phyloP scores from a whole-genome alignment of 2,888 invertebrate genomes.

The Deilephila porcellus region DNA sequence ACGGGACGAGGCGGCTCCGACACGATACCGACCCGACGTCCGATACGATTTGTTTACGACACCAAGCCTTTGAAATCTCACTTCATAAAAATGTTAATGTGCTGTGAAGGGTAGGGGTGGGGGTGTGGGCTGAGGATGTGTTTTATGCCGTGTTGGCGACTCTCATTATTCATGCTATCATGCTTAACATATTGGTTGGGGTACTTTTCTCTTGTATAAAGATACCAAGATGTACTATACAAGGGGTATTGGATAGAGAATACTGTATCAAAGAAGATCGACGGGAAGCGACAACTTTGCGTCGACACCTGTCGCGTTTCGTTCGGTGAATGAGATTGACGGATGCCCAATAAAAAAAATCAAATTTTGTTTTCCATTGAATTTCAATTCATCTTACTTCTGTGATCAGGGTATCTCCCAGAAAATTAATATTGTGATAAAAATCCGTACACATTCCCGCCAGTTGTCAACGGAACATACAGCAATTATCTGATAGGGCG shows the following conservation, averaged over 20 bases:
- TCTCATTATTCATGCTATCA: neutral
- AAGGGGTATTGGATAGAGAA: no score
- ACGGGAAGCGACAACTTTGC: no score
- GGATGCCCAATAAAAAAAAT: no score
- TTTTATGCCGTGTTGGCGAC: neutral
- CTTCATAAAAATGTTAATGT: conserved; percentile 13
- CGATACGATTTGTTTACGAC: conserved; percentile 6
- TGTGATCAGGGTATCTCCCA: neutral
- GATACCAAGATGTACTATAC: neutral
- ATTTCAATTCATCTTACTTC: no score
- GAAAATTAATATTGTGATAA: neutral
- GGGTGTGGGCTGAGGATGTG: neutral
- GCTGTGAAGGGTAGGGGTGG: no score
- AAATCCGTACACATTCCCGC: neutral
- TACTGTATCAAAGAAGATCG: no score
- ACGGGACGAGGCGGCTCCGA: neutral
- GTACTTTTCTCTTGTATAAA: no score
- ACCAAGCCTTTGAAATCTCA: neutral
- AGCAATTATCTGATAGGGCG: conserved; percentile 29
- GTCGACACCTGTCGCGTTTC: no score
- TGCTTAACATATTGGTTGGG: neutral
- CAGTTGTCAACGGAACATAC: conserved; percentile 11
- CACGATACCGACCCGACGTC: neutral
- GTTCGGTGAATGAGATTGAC: no score
- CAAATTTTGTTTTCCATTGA: no score